A percentile compares a stretch with the other conserved stretches of the same genome.
phyloP scores from a whole-genome alignment of 2,888 invertebrate genomes.

The Geophilus truncorum region DNA sequence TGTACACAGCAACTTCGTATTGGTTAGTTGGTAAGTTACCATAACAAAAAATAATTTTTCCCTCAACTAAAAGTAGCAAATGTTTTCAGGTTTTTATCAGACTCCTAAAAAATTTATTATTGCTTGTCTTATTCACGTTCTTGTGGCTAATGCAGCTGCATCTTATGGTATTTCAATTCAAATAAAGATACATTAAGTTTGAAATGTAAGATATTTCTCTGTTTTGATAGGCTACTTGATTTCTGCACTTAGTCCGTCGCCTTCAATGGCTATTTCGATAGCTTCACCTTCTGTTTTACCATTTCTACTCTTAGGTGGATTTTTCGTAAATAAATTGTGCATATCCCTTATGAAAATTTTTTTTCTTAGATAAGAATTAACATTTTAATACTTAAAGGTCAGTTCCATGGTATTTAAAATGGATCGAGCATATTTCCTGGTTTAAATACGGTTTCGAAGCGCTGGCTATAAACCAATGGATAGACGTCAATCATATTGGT shows the following conservation, averaged over 20 bases:
- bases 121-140: conserved; percentile 56
- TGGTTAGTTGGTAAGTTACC: conserved; percentile 16
- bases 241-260: conserved; percentile 75
- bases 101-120: neutral
- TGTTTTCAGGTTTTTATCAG: conserved; percentile 14
- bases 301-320: conserved; percentile 90
- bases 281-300: conserved; percentile 90
- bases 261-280: conserved; percentile 82
- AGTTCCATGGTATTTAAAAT: conserved; percentile 42
- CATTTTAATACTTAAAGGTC: too few relatives aligned
- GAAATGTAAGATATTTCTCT: too few relatives aligned
- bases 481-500: conserved; percentile 43
- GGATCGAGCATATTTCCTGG: conserved; percentile 48
- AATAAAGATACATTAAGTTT: too few relatives aligned
- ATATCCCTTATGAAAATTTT: too few relatives aligned
- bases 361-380: too few relatives aligned
- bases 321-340: conserved; percentile 84
- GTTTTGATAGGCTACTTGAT: conserved; percentile 73
- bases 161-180: conserved; percentile 66
- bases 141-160: conserved; percentile 80
- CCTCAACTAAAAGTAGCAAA: too few relatives aligned
- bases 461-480: conserved; percentile 48
- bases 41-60: neutral
- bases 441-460: conserved; percentile 49
- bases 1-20: neutral